Evolutionary conservation across 2,888 invertebrate genomes (phyloP).

Genomic region (Nematopogon swammerdamellus): DNA sequence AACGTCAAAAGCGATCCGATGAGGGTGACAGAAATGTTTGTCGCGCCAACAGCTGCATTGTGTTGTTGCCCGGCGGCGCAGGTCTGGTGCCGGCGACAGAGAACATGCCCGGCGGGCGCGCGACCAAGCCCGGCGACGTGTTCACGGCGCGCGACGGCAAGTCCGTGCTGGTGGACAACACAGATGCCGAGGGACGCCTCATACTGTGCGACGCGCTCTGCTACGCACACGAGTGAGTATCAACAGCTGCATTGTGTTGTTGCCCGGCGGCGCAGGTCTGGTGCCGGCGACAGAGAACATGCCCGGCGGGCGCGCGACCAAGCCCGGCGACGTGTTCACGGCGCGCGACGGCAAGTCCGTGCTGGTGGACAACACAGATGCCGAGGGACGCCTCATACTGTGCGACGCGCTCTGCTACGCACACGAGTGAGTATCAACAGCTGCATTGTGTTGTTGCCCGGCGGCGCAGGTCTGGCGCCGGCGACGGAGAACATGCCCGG

Average conservation of each 20-base stretch:
- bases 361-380: constrained; percentile 71
- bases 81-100: constrained; percentile 78
- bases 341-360: constrained; percentile 74
- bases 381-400: constrained; percentile 75
- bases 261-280: constrained; percentile 55
- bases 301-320: constrained; percentile 71
- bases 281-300: constrained; percentile 79
- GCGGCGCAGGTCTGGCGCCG: constrained; percentile 72
- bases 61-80: constrained; percentile 19
- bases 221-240: constrained; percentile 51
- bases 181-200: constrained; percentile 78
- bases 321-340: constrained; percentile 74
- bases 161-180: constrained; percentile 67
- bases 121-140: constrained; percentile 79
- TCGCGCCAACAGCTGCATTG: too few species aligned
- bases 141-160: constrained; percentile 73
- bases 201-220: constrained; percentile 77
- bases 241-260: not conserved
- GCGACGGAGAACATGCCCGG: constrained; percentile 79
- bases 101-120: constrained; percentile 73
- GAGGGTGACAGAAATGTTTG: too few species aligned
- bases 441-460: too few species aligned
- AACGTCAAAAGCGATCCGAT: too few species aligned
- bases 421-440: constrained; percentile 17
- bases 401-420: constrained; percentile 81